These are phyloP conservation scores for Hemibagrus guttatus DNA, from an alignment of 2,797 vertebrate species.

Conservation along the genomic window DNA sequence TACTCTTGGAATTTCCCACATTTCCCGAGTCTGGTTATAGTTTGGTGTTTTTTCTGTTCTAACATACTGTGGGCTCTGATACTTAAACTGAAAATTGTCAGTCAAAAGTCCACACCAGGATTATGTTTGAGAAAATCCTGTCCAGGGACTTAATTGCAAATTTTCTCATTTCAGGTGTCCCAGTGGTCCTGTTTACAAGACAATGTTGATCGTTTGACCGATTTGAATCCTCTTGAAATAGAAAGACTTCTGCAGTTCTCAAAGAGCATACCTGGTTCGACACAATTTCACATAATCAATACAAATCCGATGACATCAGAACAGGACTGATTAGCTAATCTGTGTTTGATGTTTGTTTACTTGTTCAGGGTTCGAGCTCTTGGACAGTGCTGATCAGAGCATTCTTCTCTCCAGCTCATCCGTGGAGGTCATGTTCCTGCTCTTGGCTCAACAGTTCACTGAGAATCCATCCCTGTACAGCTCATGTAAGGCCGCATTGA, in stretches of 20 bases:
- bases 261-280: slow-evolving; percentile 85
- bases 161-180: slow-evolving; percentile 63
- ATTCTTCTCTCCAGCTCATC: slow-evolving; percentile 84
- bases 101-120: neutral
- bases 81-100: neutral
- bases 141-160: neutral
- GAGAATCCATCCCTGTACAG: slow-evolving; percentile 73
- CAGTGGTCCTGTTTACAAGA: slow-evolving; percentile 78
- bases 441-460: slow-evolving; percentile 87
- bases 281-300: neutral
- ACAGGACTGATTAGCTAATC: slow-evolving; percentile 23
- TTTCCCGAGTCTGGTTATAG: neutral
- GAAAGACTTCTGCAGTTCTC: slow-evolving; percentile 87
- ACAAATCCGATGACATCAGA: neutral
- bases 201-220: slow-evolving; percentile 73
- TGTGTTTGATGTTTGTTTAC: slow-evolving; percentile 41
- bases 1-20: neutral
- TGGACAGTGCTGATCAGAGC: slow-evolving; percentile 86
- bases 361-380: slow-evolving; percentile 85
- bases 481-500: slow-evolving; percentile 71
- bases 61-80: neutral
- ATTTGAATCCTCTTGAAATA: slow-evolving; percentile 75
- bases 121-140: neutral
- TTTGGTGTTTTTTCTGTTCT: neutral
- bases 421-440: slow-evolving; percentile 89